Conservation (phyloP, 2,888 invertebrate species). For the Clivina fossor region DNA sequence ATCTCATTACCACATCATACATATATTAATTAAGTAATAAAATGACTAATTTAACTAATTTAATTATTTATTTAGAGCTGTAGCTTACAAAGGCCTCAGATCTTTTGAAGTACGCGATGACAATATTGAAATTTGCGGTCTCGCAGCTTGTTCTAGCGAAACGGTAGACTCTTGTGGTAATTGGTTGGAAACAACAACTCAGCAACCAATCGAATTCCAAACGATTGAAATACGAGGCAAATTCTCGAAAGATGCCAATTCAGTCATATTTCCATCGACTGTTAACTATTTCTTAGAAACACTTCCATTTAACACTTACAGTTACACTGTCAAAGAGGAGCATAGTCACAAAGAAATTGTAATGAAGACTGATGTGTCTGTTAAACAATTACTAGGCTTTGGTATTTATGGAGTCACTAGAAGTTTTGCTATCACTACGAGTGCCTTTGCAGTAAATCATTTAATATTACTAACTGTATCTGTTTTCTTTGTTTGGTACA, state of each 20-base stretch:
- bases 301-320: conserved; percentile 1
- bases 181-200: not conserved
- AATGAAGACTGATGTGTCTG: conserved; percentile 4
- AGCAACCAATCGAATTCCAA: not conserved
- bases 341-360: not conserved
- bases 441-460: too few species aligned
- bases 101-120: not conserved
- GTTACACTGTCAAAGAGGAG: not conserved
- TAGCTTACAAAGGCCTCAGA: conserved; percentile 16
- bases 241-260: conserved; percentile 10
- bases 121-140: conserved; percentile 25
- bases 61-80: conserved; percentile 4
- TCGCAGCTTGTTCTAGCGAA: conserved; percentile 24
- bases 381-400: conserved; percentile 7
- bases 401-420: conserved; percentile 15
- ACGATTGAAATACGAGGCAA: conserved; percentile 5
- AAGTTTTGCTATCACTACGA: too few species aligned
- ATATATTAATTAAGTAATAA: too few species aligned
- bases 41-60: too few species aligned
- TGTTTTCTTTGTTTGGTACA: too few species aligned
- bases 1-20: not conserved
- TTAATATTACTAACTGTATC: too few species aligned
- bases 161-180: conserved; percentile 21
- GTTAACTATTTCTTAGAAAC: not conserved
- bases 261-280: conserved; percentile 11